Evolutionary conservation across 92 coral and sea anemone genomes (phyloP), one percentile per base, ranked within the genome.

Genomic region (Anthopleura xanthogrammica): DNA sequence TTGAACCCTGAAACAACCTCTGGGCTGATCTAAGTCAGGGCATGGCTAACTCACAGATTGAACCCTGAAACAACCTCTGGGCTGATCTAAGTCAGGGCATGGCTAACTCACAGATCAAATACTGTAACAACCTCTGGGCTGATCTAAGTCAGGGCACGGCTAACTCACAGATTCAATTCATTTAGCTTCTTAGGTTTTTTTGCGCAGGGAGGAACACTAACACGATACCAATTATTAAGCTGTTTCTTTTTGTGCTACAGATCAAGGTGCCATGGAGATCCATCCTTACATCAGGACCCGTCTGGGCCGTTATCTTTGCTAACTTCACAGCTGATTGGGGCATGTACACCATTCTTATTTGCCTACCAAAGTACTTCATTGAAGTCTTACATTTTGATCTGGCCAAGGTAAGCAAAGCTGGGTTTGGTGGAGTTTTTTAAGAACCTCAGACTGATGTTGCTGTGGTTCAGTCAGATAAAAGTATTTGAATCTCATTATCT

Each of bases 281-380:
- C 0, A 96, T 96, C 83, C 43, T 96, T 0, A 94, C 92, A 19
- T 96, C 99, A 3, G 85, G 89, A 60, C 98, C 99, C 0, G 99
- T 96, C 23, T 96, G 99, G 99, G 99, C 99, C 24, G 90, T 96
- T 75, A 92, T 96, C 76, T 86, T 94, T 24, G 99, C 99, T 5
- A 96, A 96, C 92, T 96, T 96, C 91, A 92, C 97, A 3, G 99
- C 98, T 20, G 99, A 96, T 89, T 96, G 99, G 99, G 99, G 99
- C 77, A 92, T 97, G 94, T 97, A 97, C 87, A 97, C 99, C 24
- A 97, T 97, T 46, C 88, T 97, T 41, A 97, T 97, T 81, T 97
- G 99, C 71, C 91, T 97, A 43, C 99, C 99, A 17, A 95, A 95
- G 77, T 97, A 97, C 85, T 97, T 97, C 82, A 91, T 97, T 60